Evolutionary conservation across 2,797 vertebrate genomes (phyloP).

Genomic region (Clarias fuscus): DNA sequence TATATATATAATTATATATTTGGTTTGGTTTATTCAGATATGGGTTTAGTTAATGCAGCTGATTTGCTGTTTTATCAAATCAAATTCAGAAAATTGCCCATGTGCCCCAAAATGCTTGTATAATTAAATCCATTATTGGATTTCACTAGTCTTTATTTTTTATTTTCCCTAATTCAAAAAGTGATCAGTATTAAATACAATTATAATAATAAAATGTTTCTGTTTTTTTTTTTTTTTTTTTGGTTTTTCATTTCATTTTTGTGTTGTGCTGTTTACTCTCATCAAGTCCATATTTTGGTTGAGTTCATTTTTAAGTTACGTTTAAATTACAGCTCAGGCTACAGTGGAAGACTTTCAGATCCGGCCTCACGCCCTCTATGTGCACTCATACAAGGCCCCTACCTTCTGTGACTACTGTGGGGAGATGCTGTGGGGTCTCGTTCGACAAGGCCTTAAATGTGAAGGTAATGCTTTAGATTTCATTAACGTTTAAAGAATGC

Average conservation of each 20-base stretch:
- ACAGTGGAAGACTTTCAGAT: conserved; percentile 99
- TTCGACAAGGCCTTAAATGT: conserved; percentile 96
- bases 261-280: conserved; percentile 40
- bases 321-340: conserved; percentile 85
- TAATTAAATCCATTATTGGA: background rate
- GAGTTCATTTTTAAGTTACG: conserved; percentile 53
- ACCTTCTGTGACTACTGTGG: conserved; percentile 99
- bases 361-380: conserved; percentile 93
- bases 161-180: background rate
- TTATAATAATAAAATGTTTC: conserved; percentile 1
- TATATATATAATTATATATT: background rate
- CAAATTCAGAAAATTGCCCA: background rate
- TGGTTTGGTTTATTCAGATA: background rate
- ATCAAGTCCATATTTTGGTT: conserved; percentile 38
- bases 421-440: conserved; percentile 98
- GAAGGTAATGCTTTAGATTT: conserved; percentile 79
- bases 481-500: background rate
- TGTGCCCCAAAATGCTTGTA: background rate
- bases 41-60: background rate
- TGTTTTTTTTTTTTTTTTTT: conserved; percentile 39
- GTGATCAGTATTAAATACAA: background rate
- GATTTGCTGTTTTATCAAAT: background rate
- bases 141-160: background rate
- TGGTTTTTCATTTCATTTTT: conserved; percentile 15
- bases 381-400: conserved; percentile 97